These are phyloP conservation scores for Petrolisthes manimaculis DNA, from an alignment of 2,888 invertebrate genomes.

Conservation along the genomic window DNA sequence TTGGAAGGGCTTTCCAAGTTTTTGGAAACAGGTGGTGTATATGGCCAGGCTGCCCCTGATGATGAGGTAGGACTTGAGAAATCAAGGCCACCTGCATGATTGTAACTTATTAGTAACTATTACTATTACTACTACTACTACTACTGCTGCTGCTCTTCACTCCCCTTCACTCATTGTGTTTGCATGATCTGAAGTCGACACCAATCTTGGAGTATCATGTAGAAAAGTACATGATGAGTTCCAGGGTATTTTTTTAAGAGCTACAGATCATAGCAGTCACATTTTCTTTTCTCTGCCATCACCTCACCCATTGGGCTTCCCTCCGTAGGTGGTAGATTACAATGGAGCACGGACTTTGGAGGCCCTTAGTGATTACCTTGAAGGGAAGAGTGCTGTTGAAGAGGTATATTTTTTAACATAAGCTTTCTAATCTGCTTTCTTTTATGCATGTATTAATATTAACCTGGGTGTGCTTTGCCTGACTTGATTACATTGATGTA, in stretches of 20 bases:
- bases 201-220: background rate
- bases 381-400: constrained; percentile 66
- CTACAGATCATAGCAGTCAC: background rate
- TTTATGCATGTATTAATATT: background rate
- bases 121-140: background rate
- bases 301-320: constrained; percentile 31
- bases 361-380: constrained; percentile 71
- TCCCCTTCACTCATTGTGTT: background rate
- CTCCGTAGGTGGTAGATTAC: constrained; percentile 59
- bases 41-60: constrained; percentile 77
- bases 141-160: background rate
- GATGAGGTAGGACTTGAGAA: constrained; percentile 67
- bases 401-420: constrained; percentile 42
- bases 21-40: constrained; percentile 89
- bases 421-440: background rate
- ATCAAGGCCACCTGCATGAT: constrained; percentile 11
- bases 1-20: constrained; percentile 93
- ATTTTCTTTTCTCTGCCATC: background rate
- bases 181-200: background rate
- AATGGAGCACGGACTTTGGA: constrained; percentile 69
- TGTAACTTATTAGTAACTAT: constrained; percentile 70
- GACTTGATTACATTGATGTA: background rate
- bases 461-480: background rate
- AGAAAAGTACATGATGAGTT: background rate
- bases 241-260: background rate